phyloP scores from a whole-genome alignment of 2,797 vertebrate genomes.

The Chanos chanos region DNA sequence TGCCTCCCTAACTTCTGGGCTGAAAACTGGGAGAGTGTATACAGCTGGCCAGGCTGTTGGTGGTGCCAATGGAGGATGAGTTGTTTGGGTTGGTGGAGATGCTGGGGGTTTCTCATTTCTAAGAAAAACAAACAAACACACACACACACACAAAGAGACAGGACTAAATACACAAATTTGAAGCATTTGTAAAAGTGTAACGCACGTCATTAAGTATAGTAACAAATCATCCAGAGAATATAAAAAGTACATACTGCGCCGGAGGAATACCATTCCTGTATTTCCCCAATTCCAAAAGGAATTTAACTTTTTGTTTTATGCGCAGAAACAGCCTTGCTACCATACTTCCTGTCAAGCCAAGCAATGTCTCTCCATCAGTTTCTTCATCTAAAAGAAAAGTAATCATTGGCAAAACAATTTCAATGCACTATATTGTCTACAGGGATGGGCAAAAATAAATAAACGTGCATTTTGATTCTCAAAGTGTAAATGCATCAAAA shows the following conservation, averaged over 20 bases:
- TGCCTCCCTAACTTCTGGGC: not conserved
- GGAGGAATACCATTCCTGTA: not conserved
- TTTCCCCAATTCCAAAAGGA: not conserved
- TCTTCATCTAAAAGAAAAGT: not conserved
- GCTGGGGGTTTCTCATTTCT: not conserved
- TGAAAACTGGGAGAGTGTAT: not conserved
- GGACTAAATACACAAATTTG: not conserved
- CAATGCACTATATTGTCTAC: too few species aligned
- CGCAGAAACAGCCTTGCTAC: not conserved
- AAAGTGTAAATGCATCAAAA: too few species aligned
- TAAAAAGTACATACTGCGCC: not conserved
- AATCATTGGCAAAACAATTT: not conserved
- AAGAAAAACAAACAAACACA: not conserved
- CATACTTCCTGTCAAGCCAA: not conserved
- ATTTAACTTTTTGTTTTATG: not conserved
- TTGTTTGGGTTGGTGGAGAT: not conserved
- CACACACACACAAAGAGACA: not conserved
- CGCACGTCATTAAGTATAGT: not conserved
- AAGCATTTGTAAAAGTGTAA: not conserved
- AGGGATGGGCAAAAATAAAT: too few species aligned
- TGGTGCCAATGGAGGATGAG: not conserved
- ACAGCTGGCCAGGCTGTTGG: slow-evolving; percentile 1
- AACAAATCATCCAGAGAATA: not conserved
- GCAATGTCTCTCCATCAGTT: not conserved
- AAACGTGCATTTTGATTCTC: too few species aligned